phyloP scores from a whole-genome alignment of 2,797 vertebrate genomes.

The Anabas testudineus region DNA sequence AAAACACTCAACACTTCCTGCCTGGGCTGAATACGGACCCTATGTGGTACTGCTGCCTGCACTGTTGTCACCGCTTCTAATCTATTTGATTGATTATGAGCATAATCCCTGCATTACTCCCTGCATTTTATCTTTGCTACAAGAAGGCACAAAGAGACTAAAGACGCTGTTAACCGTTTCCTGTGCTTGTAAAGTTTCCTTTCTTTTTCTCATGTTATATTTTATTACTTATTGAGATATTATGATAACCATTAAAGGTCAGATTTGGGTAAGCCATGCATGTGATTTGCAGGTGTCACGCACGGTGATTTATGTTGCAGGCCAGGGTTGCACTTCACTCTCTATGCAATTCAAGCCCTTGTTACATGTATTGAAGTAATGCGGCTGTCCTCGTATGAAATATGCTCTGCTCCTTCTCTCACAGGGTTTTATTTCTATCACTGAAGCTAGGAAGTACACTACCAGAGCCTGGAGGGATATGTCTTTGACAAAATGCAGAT shows the following conservation, averaged over 20 bases:
- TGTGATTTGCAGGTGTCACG: slow-evolving; percentile 60
- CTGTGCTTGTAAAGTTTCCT: slow-evolving; percentile 25
- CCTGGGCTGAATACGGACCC: slow-evolving; percentile 58
- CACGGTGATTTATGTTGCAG: slow-evolving; percentile 53
- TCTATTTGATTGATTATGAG: slow-evolving; percentile 81
- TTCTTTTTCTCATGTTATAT: background rate
- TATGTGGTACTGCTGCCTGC: slow-evolving; percentile 65
- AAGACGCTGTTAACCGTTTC: slow-evolving; percentile 51
- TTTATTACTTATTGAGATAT: slow-evolving; percentile 33
- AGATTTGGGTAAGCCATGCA: slow-evolving; percentile 44
- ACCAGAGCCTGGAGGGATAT: slow-evolving; percentile 25
- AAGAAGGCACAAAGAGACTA: slow-evolving; percentile 39
- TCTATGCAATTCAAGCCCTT: slow-evolving; percentile 33
- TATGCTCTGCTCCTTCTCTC: slow-evolving; percentile 31
- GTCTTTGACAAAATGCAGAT: slow-evolving; percentile 59
- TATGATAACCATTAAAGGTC: slow-evolving; percentile 55
- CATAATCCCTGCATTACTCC: slow-evolving; percentile 70
- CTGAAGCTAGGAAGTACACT: slow-evolving; percentile 20
- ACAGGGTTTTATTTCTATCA: slow-evolving; percentile 46
- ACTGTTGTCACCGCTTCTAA: slow-evolving; percentile 74
- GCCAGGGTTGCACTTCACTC: slow-evolving; percentile 56
- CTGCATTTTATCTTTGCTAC: slow-evolving; percentile 44
- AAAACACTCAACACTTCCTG: slow-evolving; percentile 80
- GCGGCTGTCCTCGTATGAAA: slow-evolving; percentile 66
- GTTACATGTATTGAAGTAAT: slow-evolving; percentile 61